Evolutionary conservation across 2,797 vertebrate species (phyloP), one percentile per base, ranked within the genome.

Genomic region (Salmo trutta): DNA sequence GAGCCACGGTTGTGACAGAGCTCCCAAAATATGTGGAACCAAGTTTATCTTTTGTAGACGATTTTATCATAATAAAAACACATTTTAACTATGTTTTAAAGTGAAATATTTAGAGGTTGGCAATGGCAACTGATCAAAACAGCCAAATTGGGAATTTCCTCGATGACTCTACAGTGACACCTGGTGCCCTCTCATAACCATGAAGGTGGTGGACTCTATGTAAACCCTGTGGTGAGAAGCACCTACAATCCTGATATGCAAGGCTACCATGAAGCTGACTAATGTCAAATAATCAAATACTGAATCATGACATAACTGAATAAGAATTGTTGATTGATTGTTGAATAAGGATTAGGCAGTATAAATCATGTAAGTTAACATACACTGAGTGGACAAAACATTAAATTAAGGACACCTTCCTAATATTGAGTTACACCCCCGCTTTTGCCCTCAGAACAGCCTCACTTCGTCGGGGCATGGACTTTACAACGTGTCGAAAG

Each of bases 91-190:
- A 47, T 47, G 41, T 47, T 47, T 47, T 3, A 12, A 47, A 47
- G 41, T 47, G 10, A 47, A 47, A 47, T 12, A 47, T 12, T 47
- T 12, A 47, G 41, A 47, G 10, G 41, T 47, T 47, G 41, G 10
- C 41, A 47, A 12, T 47, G 41, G 41, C 10, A 12, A 47, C 41
- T 47, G 41, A 47, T 24, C 3, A 1, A 51, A 24, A 51, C 27
- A 14, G 24, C 4, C 24, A 31, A 31, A 27, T 73, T 17, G 15
- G 16, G 8, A 31, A 7, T 47, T n/a, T 36, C n/a, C n/a, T 68
- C 29, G 29, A 14, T 73, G 76, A 75, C 81, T 83, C 81, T 62
- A 69, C 15, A 71, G 81, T 72, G 82, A 81, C 86, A 88, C 73
- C 79, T 84, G 54, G 73, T 82, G 84, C 7, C 59, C 24, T n/a